Conservation (phyloP, 2,888 invertebrate genomes). For the Clostera curtula region DNA sequence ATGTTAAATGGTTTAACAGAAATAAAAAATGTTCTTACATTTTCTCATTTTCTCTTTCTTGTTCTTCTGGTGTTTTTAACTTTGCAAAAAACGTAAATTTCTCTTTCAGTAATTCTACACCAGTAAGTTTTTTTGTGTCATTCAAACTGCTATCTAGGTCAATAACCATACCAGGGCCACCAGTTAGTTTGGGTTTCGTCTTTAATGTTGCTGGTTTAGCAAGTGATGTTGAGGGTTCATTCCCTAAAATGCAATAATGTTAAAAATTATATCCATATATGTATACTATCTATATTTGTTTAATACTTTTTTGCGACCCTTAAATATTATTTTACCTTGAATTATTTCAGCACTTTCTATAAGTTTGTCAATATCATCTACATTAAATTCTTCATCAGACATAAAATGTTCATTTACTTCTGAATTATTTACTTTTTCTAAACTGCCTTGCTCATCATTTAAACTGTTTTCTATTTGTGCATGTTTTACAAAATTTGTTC, state of each 20-base stretch:
- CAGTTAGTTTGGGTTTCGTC: slow-evolving; percentile 61
- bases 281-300: no score
- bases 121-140: slow-evolving; percentile 58
- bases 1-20: not conserved
- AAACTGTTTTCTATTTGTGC: not conserved
- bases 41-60: slow-evolving; percentile 71
- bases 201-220: slow-evolving; percentile 23
- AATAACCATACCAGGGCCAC: slow-evolving; percentile 68
- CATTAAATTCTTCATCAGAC: slow-evolving; percentile 50
- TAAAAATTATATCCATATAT: not conserved
- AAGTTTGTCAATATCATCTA: slow-evolving; percentile 52
- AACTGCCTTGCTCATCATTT: slow-evolving; percentile 2
- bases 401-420: slow-evolving; percentile 25
- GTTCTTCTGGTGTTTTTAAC: slow-evolving; percentile 64
- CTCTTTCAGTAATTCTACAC: slow-evolving; percentile 80
- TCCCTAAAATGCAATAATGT: slow-evolving; percentile 26
- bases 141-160: slow-evolving; percentile 39
- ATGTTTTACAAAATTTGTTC: not conserved
- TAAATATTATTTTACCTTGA: slow-evolving; percentile 27
- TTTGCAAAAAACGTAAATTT: slow-evolving; percentile 81
- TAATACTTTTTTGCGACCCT: no score
- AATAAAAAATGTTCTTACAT: slow-evolving; percentile 48
- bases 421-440: slow-evolving; percentile 19
- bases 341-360: slow-evolving; percentile 51
- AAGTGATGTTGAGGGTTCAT: slow-evolving; percentile 30